These are phyloP conservation scores for Halichoerus grypus DNA, from an alignment of 2,113 vertebrate genomes.

Conservation along the genomic window DNA sequence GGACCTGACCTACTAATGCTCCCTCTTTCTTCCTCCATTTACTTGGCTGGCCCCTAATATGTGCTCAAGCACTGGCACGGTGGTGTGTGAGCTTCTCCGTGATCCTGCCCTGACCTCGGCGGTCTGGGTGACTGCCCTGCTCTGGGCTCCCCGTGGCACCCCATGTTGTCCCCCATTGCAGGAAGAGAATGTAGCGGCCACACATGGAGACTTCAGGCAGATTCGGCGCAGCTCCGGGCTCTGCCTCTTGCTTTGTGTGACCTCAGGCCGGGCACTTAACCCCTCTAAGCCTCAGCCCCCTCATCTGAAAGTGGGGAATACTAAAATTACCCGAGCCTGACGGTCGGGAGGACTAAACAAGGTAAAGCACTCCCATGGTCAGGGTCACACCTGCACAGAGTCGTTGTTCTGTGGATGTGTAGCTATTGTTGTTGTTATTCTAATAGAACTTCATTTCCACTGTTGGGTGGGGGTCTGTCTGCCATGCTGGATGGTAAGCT, in stretches of 20 bases:
- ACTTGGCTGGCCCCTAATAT: conserved; percentile 44
- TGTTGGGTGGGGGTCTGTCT: not conserved
- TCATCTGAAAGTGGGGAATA: not conserved
- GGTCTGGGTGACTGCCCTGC: not conserved
- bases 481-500: not conserved
- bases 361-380: not conserved
- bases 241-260: not conserved
- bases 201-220: not conserved
- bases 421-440: not conserved
- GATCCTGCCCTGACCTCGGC: not conserved
- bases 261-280: not conserved
- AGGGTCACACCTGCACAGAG: not conserved
- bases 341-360: not conserved
- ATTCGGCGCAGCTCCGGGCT: not conserved
- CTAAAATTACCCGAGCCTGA: not conserved
- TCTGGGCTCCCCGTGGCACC: not conserved
- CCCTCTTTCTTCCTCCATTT: conserved; percentile 58
- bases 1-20: conserved; percentile 83
- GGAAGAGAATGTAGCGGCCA: not conserved
- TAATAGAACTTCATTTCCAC: not conserved
- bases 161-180: not conserved
- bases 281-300: not conserved
- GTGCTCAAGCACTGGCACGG: not conserved
- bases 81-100: not conserved
- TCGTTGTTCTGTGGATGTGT: not conserved